Evolutionary conservation across 1,140 invertebrate genomes (phyloP).

Genomic region (Temnothorax curvispinosus): DNA sequence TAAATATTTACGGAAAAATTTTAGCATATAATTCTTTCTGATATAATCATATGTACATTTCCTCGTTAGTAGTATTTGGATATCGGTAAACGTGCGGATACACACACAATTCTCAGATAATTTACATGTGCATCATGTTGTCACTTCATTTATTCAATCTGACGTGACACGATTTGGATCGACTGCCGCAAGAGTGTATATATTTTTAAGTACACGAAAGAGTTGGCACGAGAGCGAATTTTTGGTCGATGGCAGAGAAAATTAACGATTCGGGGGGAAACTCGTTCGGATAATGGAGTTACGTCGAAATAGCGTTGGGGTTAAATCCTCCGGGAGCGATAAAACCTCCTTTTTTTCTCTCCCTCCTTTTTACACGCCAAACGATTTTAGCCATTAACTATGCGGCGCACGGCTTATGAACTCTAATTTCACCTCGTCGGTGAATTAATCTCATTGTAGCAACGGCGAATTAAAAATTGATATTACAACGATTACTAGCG

Average conservation of each 20-base stretch:
- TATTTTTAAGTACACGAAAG: conserved; percentile 30
- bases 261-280: conserved; percentile 60
- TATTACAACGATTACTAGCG: conserved; percentile 11
- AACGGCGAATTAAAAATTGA: conserved; percentile 67
- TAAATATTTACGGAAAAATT: background rate
- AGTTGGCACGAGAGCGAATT: conserved; percentile 50
- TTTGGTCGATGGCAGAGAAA: conserved; percentile 58
- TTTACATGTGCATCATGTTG: background rate
- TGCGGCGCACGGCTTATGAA: conserved; percentile 35
- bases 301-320: conserved; percentile 65
- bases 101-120: background rate
- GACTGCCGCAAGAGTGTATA: background rate
- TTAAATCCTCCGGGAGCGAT: conserved; percentile 64
- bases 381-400: conserved; percentile 66
- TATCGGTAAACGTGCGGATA: background rate
- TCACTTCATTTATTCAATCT: background rate
- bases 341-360: conserved; percentile 56
- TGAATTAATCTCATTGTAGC: conserved; percentile 60
- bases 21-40: background rate
- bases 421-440: conserved; percentile 66
- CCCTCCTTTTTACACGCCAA: conserved; percentile 38
- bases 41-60: background rate
- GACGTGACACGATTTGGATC: background rate
- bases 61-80: background rate
- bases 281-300: conserved; percentile 71